Evolutionary conservation across 2,797 vertebrate genomes (phyloP), one percentile per base, ranked within the genome.

Genomic region (Intellagama lesueurii): DNA sequence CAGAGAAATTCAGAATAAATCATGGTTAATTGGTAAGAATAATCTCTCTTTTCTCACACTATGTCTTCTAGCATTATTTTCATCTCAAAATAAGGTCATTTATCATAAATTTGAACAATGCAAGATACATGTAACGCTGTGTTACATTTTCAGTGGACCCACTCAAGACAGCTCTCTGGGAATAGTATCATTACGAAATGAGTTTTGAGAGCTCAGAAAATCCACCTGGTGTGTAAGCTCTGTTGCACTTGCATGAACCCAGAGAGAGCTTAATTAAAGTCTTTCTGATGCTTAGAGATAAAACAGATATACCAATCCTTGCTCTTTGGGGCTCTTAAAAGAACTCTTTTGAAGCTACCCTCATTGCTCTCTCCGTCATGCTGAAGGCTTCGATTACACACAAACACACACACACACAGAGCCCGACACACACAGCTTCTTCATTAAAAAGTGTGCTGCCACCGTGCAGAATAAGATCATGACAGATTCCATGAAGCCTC

Each of bases 131-230:
- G 78, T 12, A 78, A 66, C 79, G 83, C 69, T 85, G 78, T 83
- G 76, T 89, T 95, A 77, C 72, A 89, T 95, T 96, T 96, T 93
- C 83, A 94, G 75, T 78, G 52, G 73, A 87, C 92, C 69, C 92
- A 83, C 89, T 96, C 88, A 92, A 90, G 91, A 88, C 88, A 83
- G 94, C 90, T 92, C 87, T 93, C 90, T 92, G 92, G 93, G 96
- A 96, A 92, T 84, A 85, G 89, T 93, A 93, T 94, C 94, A 94
- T 96, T 96, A 96, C 95, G 87, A 96, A 96, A 94, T 84, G 86
- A 92, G 89, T 92, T 94, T 92, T 91, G 92, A 94, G 93, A 96
- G 90, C 92, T 93, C 91, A 92, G 77, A 90, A 95, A 94, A 93
- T 81, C 91, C 83, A 93, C 93, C 92, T 4, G 79, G 87, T 92